These are phyloP conservation scores for Benitochromis conjunctus DNA, from an alignment of 2,113 vertebrate genomes.

Conservation along the genomic window DNA sequence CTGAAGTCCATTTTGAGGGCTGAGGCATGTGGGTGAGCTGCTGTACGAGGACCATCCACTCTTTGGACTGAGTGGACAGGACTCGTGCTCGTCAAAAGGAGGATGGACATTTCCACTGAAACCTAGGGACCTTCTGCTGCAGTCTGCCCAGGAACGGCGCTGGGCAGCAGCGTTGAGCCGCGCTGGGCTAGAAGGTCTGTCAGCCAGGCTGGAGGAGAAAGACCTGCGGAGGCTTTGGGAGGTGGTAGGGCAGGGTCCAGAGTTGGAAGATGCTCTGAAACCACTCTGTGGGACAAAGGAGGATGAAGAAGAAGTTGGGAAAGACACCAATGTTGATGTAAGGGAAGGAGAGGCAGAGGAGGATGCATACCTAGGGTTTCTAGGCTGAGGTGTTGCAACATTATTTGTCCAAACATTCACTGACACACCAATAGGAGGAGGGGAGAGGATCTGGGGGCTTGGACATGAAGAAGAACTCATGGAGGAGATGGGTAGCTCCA, in stretches of 20 bases:
- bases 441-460: conserved; percentile 64
- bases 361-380: conserved; percentile 14
- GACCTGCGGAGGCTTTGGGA: conserved; percentile 39
- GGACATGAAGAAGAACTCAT: conserved; percentile 33
- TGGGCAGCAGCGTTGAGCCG: neutral
- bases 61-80: conserved; percentile 18
- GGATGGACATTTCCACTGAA: neutral
- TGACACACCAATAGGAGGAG: conserved; percentile 70
- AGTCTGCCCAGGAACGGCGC: conserved; percentile 43
- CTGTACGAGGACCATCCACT: conserved; percentile 38
- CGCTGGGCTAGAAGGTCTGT: conserved; percentile 39
- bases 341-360: conserved; percentile 11
- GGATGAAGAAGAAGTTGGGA: conserved; percentile 1
- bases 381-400: conserved; percentile 59
- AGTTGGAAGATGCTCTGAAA: conserved; percentile 14
- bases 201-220: conserved; percentile 36
- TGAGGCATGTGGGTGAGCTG: conserved; percentile 45
- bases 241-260: neutral
- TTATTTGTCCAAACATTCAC: conserved; percentile 54
- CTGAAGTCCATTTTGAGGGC: conserved; percentile 22
- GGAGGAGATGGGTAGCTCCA: conserved; percentile 56
- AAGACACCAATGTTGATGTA: neutral
- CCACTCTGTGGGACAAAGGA: neutral
- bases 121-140: conserved; percentile 30
- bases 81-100: conserved; percentile 32